Base-by-base conservation (phyloP, 2,797 vertebrate genomes). In the Ceyx erithaca region DNA sequence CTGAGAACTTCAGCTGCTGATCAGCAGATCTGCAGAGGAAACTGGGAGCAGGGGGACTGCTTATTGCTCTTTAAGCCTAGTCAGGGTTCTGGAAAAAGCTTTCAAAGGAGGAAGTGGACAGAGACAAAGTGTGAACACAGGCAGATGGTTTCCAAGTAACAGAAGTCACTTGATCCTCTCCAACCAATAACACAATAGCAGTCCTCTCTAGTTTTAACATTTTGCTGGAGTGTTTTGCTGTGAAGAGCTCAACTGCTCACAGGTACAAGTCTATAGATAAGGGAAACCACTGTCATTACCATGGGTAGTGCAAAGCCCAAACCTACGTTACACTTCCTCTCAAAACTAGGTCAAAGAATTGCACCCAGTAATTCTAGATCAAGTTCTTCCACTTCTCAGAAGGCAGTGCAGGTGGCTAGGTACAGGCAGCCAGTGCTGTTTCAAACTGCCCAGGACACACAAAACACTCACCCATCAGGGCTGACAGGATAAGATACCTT, bases 301-400 rank as follows among this genome's bases (percentile, higher is more conserved):
- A 18, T 0, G 0, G n/a, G 6, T 0, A 45, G 25, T 17, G 43
- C 26, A 64, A 82, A 89, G 30, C 45, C 23, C 4, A 40, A 54
- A 52, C 25, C n/a, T 64, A n/a, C 19, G 48, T 45, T 1, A 37
- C 35, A 12, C 59, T 85, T 80, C 88, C 68, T 71, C 45, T 22
- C 71, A 85, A 54, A 95, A 82, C 30, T 9, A 67, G 30, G 80
- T 76, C 77, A 86, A 33, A 26, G 33, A 31, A 7, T 21, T 62
- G 59, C n/a, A 63, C 31, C 30, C 26, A 35, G 11, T 25, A 14
- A 13, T 72, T 86, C 80, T 30, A 51, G 18, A 76, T 46, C 18
- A 76, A 30, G 43, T 72, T 92, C 22, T 90, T 80, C 28, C 33
- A 71, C 58, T 75, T 73, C 58, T 51, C 75, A 72, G 45, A 71